Base-by-base conservation (phyloP, 1,140 invertebrate species). In the Dendrolimus kikuchii region DNA sequence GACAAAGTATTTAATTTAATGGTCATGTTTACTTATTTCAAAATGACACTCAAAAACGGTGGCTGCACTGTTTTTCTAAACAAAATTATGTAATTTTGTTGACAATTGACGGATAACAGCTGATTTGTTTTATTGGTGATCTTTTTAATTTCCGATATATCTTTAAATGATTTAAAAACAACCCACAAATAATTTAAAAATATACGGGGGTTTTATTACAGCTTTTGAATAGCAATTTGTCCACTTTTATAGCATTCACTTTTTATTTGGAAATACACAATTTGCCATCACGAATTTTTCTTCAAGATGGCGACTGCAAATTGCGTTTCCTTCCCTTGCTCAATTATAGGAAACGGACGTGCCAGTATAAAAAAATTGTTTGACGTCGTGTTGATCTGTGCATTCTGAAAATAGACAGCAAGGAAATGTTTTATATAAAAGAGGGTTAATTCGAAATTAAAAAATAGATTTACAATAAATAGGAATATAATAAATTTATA, bases 51-150 rank as follows among this genome's bases (percentile, higher is more conserved):
- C 57, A 74, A 81, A 77, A 77, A 77, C 72, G 72, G 66, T 76
- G 70, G 62, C 71, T 82, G 68, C 71, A 80, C 76, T 86, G 78
- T 86, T 86, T 83, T 86, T 84, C 81, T 80, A 86, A 86, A 86
- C 83, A 86, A 86, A 86, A 86, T 86, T 86, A 86, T 82, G 78
- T 83, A 86, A 84, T 86, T 85, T 84, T 86, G 81, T 86, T 85
- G 81, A 86, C 83, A 86, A 86, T 85, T 86, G 83, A 86, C 83
- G 83, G 80, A 81, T 82, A 86, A 85, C 83, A 86, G 83, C 83
- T 86, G 83, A 86, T 86, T 83, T 81, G 77, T 74, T 84, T 81
- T 79, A 86, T 80, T 84, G 73, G 64, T 71, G 64, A 74, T 77
- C 77, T 84, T 79, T 81, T 81, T 74, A 68, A 64, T 62, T 55